Evolutionary conservation across 2,888 invertebrate genomes (phyloP), one percentile per base, ranked within the genome.

Genomic region (Strigamia maritima): DNA sequence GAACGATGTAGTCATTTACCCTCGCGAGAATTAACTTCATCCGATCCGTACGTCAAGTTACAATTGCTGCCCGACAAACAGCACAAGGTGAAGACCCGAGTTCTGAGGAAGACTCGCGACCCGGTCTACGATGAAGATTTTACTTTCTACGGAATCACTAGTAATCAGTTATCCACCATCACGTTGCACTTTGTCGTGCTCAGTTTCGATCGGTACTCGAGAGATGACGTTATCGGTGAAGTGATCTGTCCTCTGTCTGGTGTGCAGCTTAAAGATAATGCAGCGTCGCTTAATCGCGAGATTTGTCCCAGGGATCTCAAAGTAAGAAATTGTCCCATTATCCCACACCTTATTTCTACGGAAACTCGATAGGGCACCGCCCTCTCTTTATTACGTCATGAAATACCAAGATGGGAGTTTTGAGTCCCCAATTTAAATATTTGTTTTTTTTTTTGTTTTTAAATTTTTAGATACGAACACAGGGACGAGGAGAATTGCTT

Each of bases 101-200:
- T 99, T 10, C 91, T 98, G 54, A 91, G 98, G 82, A 97, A 98
- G 86, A 98, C 98, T 75, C 90, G 94, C 79, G 95, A 95, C 87
- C 99, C 99, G 0, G 93, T 95, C 1, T 99, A 98, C 87, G 98
- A 99, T 84, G 99, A 99, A 87, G 98, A 98, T 86, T 99, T 99
- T 86, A 98, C 98, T 0, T 98, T 99, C 90, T 99, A 97, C 86
- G 98, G 98, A 79, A 91, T 96, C 83, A 92, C 91, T 77, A 91
- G 92, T 82, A 92, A 92, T 85, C 96, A 97, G 87, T 89, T 97
- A 80, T 89, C 93, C 85, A 92, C 91, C 84, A 95, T 95, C 86
- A 97, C 96, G 6, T 89, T 97, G 78, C 97, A 97, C 88, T 97
- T 97, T 86, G 86, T 86, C 79, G 93, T 96, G 22, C 90, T 94